Evolutionary conservation across 64 coral and sea anemone species (phyloP).

Genomic region (Porites australiensis): DNA sequence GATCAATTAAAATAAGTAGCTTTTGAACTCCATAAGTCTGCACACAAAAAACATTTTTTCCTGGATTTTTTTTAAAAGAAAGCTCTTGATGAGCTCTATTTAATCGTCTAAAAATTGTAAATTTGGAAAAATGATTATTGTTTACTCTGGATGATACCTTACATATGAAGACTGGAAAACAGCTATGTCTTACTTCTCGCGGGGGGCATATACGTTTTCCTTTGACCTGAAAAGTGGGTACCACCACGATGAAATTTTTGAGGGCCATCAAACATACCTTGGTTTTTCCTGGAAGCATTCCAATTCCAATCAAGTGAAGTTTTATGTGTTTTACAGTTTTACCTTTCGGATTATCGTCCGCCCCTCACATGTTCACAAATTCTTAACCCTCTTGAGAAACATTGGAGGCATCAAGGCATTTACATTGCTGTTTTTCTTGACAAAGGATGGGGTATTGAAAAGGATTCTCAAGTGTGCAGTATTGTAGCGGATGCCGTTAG

Average conservation of each 20-base stretch:
- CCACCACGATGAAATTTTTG: background rate
- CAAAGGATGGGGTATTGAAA: no score
- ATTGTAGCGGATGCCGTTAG: no score
- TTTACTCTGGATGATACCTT: no score
- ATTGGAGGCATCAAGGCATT: background rate
- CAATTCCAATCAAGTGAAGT: no score
- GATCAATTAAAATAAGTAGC: no score
- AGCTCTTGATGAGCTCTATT: no score
- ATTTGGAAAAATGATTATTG: no score
- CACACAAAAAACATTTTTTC: no score
- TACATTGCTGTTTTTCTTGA: background rate
- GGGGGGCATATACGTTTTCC: conserved; percentile 2
- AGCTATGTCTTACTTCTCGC: background rate
- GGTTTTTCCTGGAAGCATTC: background rate
- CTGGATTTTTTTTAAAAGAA: no score
- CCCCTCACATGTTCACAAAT: conserved; percentile 13
- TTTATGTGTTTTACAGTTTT: conserved; percentile 19
- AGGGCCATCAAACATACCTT: background rate
- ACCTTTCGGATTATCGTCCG: conserved; percentile 7
- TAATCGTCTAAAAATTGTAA: no score
- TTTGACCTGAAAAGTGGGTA: conserved; percentile 34
- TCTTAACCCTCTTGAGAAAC: background rate
- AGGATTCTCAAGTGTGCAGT: no score
- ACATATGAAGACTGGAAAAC: conserved; percentile 58
- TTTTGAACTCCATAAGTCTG: no score